Evolutionary conservation across 2,797 vertebrate genomes (phyloP).

Genomic region (Sebastes baramenuke): DNA sequence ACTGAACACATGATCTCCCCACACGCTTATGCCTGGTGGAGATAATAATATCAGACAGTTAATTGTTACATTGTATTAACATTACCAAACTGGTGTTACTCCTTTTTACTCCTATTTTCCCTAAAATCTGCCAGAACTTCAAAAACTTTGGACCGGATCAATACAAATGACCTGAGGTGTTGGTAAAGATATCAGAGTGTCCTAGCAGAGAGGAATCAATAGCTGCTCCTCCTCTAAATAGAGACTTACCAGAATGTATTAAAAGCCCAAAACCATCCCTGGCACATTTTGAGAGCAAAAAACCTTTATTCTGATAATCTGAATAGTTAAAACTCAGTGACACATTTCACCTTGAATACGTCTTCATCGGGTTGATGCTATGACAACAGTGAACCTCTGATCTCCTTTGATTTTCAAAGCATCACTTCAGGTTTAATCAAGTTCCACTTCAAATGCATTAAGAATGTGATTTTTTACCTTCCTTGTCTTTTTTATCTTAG

Average conservation of each 20-base stretch:
- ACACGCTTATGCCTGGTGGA: not conserved
- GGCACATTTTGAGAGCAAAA: not conserved
- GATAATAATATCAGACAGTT: not conserved
- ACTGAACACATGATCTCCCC: not conserved
- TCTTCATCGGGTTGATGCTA: not conserved
- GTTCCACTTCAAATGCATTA: not conserved
- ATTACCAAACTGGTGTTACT: not conserved
- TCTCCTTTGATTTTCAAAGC: conserved; percentile 22
- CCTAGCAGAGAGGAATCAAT: conserved; percentile 16
- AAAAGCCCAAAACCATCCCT: not conserved
- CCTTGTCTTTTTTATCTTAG: not conserved
- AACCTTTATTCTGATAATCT: conserved; percentile 3
- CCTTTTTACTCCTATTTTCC: not conserved
- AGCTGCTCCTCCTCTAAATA: not conserved
- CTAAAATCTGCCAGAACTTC: not conserved
- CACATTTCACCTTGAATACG: conserved; percentile 31
- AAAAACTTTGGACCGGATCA: not conserved
- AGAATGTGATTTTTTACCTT: not conserved
- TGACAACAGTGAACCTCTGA: conserved; percentile 1
- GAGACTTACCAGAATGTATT: not conserved
- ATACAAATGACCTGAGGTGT: conserved; percentile 16
- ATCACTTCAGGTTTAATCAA: conserved; percentile 27
- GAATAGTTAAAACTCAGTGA: conserved; percentile 12
- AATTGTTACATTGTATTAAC: not conserved
- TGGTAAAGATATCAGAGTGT: conserved; percentile 4